These are phyloP conservation scores for Florisuga fusca DNA, from an alignment of 2,797 vertebrate genomes.

Conservation along the genomic window DNA sequence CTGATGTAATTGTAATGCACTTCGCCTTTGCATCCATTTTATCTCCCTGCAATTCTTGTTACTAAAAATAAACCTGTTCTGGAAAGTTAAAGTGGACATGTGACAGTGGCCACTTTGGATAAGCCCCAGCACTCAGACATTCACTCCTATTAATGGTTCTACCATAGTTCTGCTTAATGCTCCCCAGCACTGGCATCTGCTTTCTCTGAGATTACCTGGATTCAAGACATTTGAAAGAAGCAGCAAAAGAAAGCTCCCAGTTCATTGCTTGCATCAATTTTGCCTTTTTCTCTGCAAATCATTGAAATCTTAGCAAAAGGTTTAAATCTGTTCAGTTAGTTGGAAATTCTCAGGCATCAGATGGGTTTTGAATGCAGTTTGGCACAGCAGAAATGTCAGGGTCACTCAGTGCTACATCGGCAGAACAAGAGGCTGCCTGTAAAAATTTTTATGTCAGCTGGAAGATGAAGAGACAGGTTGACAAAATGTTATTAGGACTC, in stretches of 20 bases:
- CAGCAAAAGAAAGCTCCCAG: not conserved
- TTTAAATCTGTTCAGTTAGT: not conserved
- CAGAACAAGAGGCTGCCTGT: not conserved
- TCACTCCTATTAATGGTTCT: slow-evolving; percentile 35
- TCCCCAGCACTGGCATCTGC: not conserved
- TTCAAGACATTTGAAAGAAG: not conserved
- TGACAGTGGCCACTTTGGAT: slow-evolving; percentile 54
- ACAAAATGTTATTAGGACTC: not conserved
- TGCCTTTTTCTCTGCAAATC: not conserved
- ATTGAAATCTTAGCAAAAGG: not conserved
- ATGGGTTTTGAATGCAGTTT: not conserved
- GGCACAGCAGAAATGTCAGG: not conserved
- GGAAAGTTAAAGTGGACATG: slow-evolving; percentile 52
- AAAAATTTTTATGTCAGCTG: not conserved
- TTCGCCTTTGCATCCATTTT: slow-evolving; percentile 52
- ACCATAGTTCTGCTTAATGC: not conserved
- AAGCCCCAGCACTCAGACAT: slow-evolving; percentile 39
- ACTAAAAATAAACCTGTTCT: slow-evolving; percentile 68
- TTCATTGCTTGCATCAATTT: not conserved
- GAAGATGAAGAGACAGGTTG: not conserved
- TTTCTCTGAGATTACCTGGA: slow-evolving; percentile 14
- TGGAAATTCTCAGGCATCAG: not conserved
- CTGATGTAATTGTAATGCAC: not conserved
- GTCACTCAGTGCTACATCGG: not conserved
- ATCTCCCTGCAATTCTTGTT: slow-evolving; percentile 31